Evolutionary conservation across 2,888 invertebrate species (phyloP), one percentile per base, ranked within the genome.

Genomic region (Criorhina ranunculi): DNA sequence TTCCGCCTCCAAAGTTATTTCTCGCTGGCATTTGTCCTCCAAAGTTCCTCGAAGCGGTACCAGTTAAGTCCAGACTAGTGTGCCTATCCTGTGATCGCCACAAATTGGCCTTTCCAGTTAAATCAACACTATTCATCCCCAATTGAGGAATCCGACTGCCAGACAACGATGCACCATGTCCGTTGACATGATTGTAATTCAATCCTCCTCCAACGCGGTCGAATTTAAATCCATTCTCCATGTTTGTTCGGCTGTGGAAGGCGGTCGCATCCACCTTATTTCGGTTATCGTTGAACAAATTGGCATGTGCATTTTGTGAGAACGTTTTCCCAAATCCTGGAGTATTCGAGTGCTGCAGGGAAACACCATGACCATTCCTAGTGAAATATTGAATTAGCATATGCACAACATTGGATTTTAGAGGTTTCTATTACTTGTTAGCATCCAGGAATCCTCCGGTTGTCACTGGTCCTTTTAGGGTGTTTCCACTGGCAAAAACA

Each of bases 331-430:
- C 88, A 5, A 88, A 24, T 9, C 87, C 87, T 6, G 87, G 87
- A 0, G 88, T 89, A 24, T 89, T 88, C 7, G 87, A 77, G 40
- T 89, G 90, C 51, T 89, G 87, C 29, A 90, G 0, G 0, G 88
- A 88, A 3, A 90, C 37, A 0, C 88, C 87, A 75, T 90, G 89
- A 0, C 88, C 88, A 73, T 90, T 87, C 12, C 90, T 91, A 11
- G 4, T 7, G 8, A 17, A 12, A 2, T 11, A 1, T 12, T 42
- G 0, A 6, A 31, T 31, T 42, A 40, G 24, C 24, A 19, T 8
- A 49, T 11, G 3, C 24, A 0, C 5, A 5, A 15, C 9, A 37
- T 15, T 49, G 0, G 19, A 7, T 19, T 8, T 9, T 11, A 5
- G 0, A 8, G 7, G 9, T 31, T 7, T 33, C 0, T 33, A 5